Evolutionary conservation across 2,888 invertebrate genomes (phyloP), one percentile per base, ranked within the genome.

Genomic region (Eurois occulta): DNA sequence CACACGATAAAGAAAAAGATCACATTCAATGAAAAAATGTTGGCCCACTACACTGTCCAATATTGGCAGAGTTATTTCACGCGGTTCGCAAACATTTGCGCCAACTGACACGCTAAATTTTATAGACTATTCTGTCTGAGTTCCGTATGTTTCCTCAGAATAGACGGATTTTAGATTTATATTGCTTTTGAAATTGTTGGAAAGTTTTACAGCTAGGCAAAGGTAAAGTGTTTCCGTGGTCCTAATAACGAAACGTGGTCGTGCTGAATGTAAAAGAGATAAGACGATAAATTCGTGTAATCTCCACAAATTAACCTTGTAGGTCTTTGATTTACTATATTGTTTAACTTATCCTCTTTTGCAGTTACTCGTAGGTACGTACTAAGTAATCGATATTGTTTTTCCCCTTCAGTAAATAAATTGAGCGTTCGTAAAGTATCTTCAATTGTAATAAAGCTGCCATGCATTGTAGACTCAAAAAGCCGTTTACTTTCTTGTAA

Each of bases 61-160:
- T 81, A 81, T 87, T 84, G 76, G 66, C 76, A 78, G 58, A 78
- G 77, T 79, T 74, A 71, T 85, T 85, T 69, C 74, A 80, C 68
- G 72, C 68, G 52, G 58, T 64, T 75, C 58, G 77, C 82, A 84
- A 88, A 84, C 85, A 81, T 73, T 78, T 75, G 77, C 68, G 41
- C 73, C 68, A 67, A 75, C 72, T 79, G 80, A 78, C 80, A 76
- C 65, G 67, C 68, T 75, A 69, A 72, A 71, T 83, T 85, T 83
- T 80, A 86, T 72, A 60, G 76, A 64, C 79, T 75, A 76, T 77
- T 75, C 72, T 55, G 46, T n/a, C 73, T 77, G 70, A 76, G 8
- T 38, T n/a, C n/a, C n/a, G 55, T 58, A 38, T n/a, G 76, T 68
- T 66, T 75, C 60, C 38, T 75, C 55, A 21, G 60, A 62, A 75